These are phyloP conservation scores for Paedocypris micromegethes DNA, from an alignment of 2,797 vertebrate genomes.

Conservation along the genomic window DNA sequence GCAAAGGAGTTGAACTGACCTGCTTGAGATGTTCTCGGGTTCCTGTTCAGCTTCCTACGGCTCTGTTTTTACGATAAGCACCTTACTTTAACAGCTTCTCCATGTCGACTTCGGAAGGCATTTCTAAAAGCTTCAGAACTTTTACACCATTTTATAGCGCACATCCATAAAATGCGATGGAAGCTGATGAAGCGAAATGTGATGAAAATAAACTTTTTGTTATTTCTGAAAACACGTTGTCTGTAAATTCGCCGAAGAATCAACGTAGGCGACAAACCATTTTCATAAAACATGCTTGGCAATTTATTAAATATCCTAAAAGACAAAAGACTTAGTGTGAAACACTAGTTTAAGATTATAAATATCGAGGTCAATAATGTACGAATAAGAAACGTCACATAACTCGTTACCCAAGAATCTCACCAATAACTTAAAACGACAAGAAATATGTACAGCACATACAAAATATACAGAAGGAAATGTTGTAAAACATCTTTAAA, in stretches of 20 bases:
- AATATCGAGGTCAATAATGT: conserved; percentile 32
- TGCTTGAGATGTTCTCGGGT: conserved; percentile 45
- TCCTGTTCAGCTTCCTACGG: conserved; percentile 34
- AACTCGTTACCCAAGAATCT: conserved; percentile 14
- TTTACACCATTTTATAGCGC: conserved; percentile 7
- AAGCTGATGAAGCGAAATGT: conserved; percentile 23
- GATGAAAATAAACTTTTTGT: conserved; percentile 31
- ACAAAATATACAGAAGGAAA: conserved; percentile 26
- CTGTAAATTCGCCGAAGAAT: conserved; percentile 11
- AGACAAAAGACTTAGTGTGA: conserved; percentile 16
- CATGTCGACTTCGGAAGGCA: conserved; percentile 26
- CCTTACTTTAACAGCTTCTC: conserved; percentile 50
- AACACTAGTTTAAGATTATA: conserved; percentile 22
- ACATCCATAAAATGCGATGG: conserved; percentile 40
- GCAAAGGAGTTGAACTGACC: conserved; percentile 37
- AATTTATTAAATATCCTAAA: conserved; percentile 32
- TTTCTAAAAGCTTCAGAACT: conserved; percentile 21
- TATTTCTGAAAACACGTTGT: conserved; percentile 7
- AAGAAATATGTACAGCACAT: conserved; percentile 31
- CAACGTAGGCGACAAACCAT: conserved; percentile 3
- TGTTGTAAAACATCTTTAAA: conserved; percentile 53
- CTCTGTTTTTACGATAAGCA: conserved; percentile 53
- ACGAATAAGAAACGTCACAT: conserved; percentile 21
- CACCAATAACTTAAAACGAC: conserved; percentile 31
- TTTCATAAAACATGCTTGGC: conserved; percentile 19